phyloP scores from a whole-genome alignment of 1,140 invertebrate species.

The Scaptomyza graminum region DNA sequence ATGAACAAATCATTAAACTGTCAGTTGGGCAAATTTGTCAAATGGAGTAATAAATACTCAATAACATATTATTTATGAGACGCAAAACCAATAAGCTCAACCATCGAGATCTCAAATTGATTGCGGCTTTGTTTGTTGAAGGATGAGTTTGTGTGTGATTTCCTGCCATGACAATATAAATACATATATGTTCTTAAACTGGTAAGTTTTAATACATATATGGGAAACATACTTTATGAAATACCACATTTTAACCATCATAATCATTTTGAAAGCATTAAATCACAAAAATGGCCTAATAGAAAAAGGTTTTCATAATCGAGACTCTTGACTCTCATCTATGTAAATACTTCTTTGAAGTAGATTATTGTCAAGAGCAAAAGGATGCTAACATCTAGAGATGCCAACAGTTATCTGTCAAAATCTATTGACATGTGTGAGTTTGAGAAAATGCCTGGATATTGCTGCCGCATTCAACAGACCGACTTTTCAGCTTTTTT shows the following conservation, averaged over 20 bases:
- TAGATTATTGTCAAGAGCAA: no score
- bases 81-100: constrained; percentile 25
- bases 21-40: constrained; percentile 56
- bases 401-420: constrained; percentile 11
- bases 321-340: no score
- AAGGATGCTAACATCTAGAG: no score
- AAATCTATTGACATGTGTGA: not conserved
- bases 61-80: constrained; percentile 56
- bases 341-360: no score
- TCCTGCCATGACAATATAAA: no score
- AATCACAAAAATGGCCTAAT: no score
- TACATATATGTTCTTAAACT: no score
- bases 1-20: constrained; percentile 73
- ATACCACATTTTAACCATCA: no score
- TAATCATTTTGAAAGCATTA: no score
- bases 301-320: no score
- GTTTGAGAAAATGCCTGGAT: not conserved
- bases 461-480: constrained; percentile 1
- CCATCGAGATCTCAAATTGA: constrained; percentile 58
- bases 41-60: constrained; percentile 65
- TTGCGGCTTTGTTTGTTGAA: constrained; percentile 25
- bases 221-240: no score
- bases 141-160: not conserved
- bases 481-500: constrained; percentile 15
- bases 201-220: no score